Evolutionary conservation across 2,888 invertebrate species (phyloP), one percentile per base, ranked within the genome.

Genomic region (Apocheima hispidaria): DNA sequence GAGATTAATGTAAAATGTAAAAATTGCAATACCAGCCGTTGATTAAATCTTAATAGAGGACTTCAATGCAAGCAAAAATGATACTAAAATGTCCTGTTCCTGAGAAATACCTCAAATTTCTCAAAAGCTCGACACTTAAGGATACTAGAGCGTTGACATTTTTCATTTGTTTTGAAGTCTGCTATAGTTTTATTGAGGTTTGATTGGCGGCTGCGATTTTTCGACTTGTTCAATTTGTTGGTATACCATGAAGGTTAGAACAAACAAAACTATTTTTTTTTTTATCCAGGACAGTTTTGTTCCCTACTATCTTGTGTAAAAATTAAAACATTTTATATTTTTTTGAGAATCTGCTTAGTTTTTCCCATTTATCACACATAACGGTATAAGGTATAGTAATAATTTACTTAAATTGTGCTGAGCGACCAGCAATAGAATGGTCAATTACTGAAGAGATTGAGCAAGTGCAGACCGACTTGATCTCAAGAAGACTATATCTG

Each of bases 301-400:
- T 48, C 10, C 38, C 10, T 33, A 46, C 6, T 4, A 12, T 26
- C 30, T 18, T 46, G 30, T 46, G 46, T 46, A 20, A 30, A 43
- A 43, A 14, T 2, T 28, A 53, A n/a, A 3, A 18, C 6, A 14
- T 33, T 41, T 14, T 30, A 33, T 14, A 40, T 18, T 14, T 28
- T 36, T 38, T 55, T 36, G 10, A 6, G 26, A 38, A 6, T 16
- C 5, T 9, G 36, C 18, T 36, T 43, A 18, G 41, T 41, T 38
- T 49, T 43, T 43, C 20, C 30, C n/a, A 46, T 30, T 30, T 33
- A 20, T 46, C 26, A 43, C 43, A 57, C 49, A 50, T 49, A 50
- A 36, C 26, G 33, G 18, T 41, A 41, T 12, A 35, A 18, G 41
- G 7, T 23, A n/a, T 28, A 26, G 35, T 9, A 26, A 44, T 44